phyloP scores from a whole-genome alignment of 2,888 invertebrate genomes.

The Prosapia bicincta region DNA sequence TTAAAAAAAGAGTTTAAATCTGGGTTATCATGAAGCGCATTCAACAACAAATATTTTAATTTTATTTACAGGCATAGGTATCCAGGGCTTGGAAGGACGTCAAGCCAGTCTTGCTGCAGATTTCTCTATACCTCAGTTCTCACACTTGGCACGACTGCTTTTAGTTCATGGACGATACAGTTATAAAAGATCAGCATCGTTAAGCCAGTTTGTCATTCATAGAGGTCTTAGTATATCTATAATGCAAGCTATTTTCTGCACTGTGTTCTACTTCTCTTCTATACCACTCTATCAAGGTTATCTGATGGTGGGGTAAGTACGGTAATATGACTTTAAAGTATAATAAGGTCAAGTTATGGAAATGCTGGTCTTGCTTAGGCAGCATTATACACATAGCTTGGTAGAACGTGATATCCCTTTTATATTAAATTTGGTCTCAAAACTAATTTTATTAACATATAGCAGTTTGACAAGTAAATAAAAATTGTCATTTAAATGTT shows the following conservation, averaged over 20 bases:
- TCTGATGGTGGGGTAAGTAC: slow-evolving; percentile 86
- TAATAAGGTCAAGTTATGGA: no score
- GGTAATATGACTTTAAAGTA: no score
- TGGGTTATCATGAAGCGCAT: no score
- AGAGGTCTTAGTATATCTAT: slow-evolving; percentile 97
- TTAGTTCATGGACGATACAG: slow-evolving; percentile 82
- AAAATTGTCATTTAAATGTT: no score
- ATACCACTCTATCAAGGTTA: slow-evolving; percentile 98
- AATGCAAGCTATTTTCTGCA: slow-evolving; percentile 98
- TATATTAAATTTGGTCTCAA: no score
- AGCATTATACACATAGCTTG: not conserved
- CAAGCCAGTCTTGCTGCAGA: slow-evolving; percentile 97
- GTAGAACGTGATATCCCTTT: not conserved
- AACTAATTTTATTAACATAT: no score
- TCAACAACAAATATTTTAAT: no score
- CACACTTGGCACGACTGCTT: slow-evolving; percentile 74
- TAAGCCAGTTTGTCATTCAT: slow-evolving; percentile 98
- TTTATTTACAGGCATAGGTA: slow-evolving; percentile 64
- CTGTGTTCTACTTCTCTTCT: slow-evolving; percentile 97
- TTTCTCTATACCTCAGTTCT: slow-evolving; percentile 90
- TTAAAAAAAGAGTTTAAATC: no score
- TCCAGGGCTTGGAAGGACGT: slow-evolving; percentile 85
- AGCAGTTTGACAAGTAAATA: no score
- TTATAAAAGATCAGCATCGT: slow-evolving; percentile 93
- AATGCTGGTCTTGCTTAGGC: no score